Evolutionary conservation across 2,113 vertebrate species (phyloP).

Genomic region (Ondatra zibethicus): DNA sequence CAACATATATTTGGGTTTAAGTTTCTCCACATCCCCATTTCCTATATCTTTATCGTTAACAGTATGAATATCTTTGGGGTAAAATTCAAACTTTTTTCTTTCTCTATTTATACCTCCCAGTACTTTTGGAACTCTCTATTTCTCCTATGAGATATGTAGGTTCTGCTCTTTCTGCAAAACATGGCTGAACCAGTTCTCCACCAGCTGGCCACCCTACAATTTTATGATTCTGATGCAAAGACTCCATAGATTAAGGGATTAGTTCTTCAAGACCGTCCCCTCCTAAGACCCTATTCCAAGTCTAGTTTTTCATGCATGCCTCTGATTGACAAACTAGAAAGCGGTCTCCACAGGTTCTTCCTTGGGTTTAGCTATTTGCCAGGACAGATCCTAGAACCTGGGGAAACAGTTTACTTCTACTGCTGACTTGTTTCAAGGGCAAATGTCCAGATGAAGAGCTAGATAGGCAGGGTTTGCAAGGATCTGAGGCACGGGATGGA

Average conservation of each 20-base stretch:
- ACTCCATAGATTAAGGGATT: background rate
- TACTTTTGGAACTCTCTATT: background rate
- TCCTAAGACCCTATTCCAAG: background rate
- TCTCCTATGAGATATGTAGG: background rate
- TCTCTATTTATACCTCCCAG: background rate
- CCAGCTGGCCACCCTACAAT: background rate
- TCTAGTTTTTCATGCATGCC: background rate
- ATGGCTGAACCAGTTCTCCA: background rate
- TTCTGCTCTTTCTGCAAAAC: background rate
- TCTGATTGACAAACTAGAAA: background rate
- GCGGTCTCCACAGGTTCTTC: background rate
- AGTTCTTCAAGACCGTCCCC: background rate
- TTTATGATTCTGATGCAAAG: background rate
- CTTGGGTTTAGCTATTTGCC: background rate
- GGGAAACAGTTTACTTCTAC: background rate
- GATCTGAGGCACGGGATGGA: too few species aligned
- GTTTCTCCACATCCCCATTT: too few species aligned
- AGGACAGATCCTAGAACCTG: background rate
- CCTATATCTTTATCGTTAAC: too few species aligned
- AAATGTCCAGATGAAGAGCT: background rate
- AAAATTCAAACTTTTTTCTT: too few species aligned
- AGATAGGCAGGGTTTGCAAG: background rate
- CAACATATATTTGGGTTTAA: too few species aligned
- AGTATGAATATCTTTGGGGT: too few species aligned
- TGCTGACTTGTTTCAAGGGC: background rate